A percentile compares a stretch with the other conserved stretches of the same genome.
Conservation (phyloP, 2,113 vertebrate species). For the Ageneiosus marmoratus region DNA sequence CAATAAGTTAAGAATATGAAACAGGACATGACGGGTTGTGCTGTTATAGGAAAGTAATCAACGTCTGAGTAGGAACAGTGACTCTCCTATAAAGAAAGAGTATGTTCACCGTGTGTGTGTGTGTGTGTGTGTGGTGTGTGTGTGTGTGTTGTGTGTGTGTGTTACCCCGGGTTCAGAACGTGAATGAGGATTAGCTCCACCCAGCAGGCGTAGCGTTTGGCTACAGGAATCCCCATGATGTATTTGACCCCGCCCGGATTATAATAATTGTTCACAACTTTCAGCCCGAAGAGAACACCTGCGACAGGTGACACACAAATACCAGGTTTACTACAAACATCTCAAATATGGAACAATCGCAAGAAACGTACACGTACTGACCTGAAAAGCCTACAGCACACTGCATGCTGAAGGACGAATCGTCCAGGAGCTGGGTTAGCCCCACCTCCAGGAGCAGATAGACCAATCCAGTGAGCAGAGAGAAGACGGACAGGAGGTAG, state of each 20-base stretch:
- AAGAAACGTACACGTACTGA: slow-evolving; percentile 50
- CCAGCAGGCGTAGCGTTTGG: slow-evolving; percentile 88
- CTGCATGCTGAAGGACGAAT: slow-evolving; percentile 72
- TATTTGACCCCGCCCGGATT: slow-evolving; percentile 79
- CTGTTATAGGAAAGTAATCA: not conserved
- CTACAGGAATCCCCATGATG: slow-evolving; percentile 79
- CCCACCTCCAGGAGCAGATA: slow-evolving; percentile 80
- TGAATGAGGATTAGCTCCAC: slow-evolving; percentile 89
- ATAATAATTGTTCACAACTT: slow-evolving; percentile 90
- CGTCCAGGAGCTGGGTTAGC: slow-evolving; percentile 71
- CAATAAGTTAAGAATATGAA: not conserved
- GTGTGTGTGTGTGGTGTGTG: not conserved
- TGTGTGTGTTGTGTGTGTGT: slow-evolving; percentile 31
- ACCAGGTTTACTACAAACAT: not conserved
- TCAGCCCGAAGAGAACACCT: slow-evolving; percentile 95
- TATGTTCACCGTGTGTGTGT: not conserved
- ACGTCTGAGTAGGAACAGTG: not conserved
- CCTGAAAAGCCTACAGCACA: slow-evolving; percentile 96
- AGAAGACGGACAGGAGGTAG: slow-evolving; percentile 82
- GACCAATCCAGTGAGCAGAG: slow-evolving; percentile 81
- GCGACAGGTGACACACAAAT: slow-evolving; percentile 39
- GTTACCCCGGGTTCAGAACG: slow-evolving; percentile 84
- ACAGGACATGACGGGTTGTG: not conserved
- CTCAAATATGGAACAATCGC: not conserved
- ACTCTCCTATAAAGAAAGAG: too few relatives aligned